Base-by-base conservation (phyloP, 2,888 invertebrate genomes). In the Petrolisthes cinctipes region DNA sequence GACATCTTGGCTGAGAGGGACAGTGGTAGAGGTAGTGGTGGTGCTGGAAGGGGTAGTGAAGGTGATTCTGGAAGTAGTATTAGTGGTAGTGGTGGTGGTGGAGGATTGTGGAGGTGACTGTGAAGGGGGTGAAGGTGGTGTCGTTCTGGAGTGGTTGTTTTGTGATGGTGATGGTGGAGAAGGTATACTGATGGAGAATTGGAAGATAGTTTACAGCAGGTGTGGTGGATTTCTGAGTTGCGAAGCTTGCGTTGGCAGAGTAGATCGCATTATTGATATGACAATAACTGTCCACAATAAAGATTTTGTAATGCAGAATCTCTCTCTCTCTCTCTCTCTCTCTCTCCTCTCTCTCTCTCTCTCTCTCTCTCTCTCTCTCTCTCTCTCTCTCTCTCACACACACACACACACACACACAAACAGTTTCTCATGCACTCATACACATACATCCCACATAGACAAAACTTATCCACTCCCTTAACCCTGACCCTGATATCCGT, bases 11-110 rank as follows among this genome's bases (percentile, higher is more conserved):
- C n/a, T n/a, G n/a, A n/a, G n/a, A n/a, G n/a, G n/a, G n/a, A n/a
- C 5, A 14, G 76, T 76, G 76, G 76, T 76, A 5, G 71, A 71
- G 71, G 4, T 5, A 53, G n/a, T 23, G 14, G 79, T 23, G 23
- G 57, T 5, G 17, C n/a, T 80, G 80, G 20, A 6, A 5, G 51
- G 9, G 76, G 9, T 9, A 14, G 37, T 37, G 76, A 11, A 51
- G 9, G 76, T 53, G 37, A 17, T 14, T 76, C 37, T 76, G 76
- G 7, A n/a, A 9, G 76, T 76, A 2, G 76, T 76, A 23, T 37
- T 23, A 14, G 79, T 81, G 81, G 6, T 17, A 81, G 78, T 78
- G 73, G 23, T 23, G 73, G 23, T 23, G 54, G 66, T 51, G 51
- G 71, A 54, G 5, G 54, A 66, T 17, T 20, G 37, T 54, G n/a